These are phyloP conservation scores for Zootoca vivipara DNA, from an alignment of 2,113 vertebrate genomes.

Conservation along the genomic window DNA sequence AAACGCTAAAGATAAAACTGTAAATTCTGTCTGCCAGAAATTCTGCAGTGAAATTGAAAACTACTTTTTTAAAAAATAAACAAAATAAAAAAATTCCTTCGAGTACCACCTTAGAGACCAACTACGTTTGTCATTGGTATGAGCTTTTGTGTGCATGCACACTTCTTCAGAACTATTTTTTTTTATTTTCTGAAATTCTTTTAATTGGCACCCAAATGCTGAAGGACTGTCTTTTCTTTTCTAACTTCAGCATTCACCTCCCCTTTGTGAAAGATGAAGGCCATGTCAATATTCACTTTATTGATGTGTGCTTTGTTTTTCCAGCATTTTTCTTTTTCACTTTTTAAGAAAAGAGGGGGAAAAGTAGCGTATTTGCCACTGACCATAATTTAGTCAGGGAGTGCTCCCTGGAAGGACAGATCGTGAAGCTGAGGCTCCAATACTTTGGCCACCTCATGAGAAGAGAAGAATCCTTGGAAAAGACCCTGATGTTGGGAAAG, in stretches of 20 bases:
- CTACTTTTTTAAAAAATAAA: slow-evolving; percentile 77
- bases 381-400: not conserved
- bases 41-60: slow-evolving; percentile 78
- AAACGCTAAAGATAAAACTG: slow-evolving; percentile 76
- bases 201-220: slow-evolving; percentile 80
- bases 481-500: too few species aligned
- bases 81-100: too few species aligned
- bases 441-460: too few species aligned
- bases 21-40: slow-evolving; percentile 78
- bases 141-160: too few species aligned
- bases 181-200: slow-evolving; percentile 80
- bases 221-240: slow-evolving; percentile 74
- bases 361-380: not conserved
- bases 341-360: not conserved
- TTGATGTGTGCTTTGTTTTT: slow-evolving; percentile 51
- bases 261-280: slow-evolving; percentile 65
- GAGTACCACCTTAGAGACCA: too few species aligned
- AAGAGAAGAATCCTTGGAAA: too few species aligned
- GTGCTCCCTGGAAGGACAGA: too few species aligned
- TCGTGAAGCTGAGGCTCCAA: too few species aligned
- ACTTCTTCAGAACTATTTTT: too few species aligned
- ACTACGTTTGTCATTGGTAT: too few species aligned
- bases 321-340: slow-evolving; percentile 51
- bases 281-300: slow-evolving; percentile 71
- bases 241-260: slow-evolving; percentile 67